phyloP scores from a whole-genome alignment of 2,888 invertebrate genomes.

The Helobdella robusta region DNA sequence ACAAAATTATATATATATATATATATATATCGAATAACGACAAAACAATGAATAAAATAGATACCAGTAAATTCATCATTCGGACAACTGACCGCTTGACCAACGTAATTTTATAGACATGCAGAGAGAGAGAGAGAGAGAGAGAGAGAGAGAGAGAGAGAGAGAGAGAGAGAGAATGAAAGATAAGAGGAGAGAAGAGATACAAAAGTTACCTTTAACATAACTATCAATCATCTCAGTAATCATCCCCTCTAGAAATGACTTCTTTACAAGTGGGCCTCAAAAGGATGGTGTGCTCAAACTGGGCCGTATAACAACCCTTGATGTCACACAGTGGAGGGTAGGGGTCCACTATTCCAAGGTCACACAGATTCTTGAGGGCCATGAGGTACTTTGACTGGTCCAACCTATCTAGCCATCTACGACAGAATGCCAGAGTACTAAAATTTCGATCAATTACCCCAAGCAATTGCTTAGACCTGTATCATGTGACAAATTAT shows the following conservation, averaged over 20 bases:
- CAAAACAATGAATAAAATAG: too few relatives aligned
- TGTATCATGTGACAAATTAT: slow-evolving; percentile 60
- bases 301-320: slow-evolving; percentile 97
- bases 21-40: too few relatives aligned
- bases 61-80: too few relatives aligned
- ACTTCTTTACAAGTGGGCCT: slow-evolving; percentile 97
- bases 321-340: slow-evolving; percentile 93
- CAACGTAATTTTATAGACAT: too few relatives aligned
- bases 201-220: too few relatives aligned
- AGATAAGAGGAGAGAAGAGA: too few relatives aligned
- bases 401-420: slow-evolving; percentile 94
- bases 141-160: too few relatives aligned
- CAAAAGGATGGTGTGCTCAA: slow-evolving; percentile 92
- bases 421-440: slow-evolving; percentile 93
- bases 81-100: too few relatives aligned
- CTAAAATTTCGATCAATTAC: slow-evolving; percentile 92
- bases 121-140: too few relatives aligned
- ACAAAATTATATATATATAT: too few relatives aligned
- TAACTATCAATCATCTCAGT: slow-evolving; percentile 57
- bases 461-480: slow-evolving; percentile 81
- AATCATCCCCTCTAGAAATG: slow-evolving; percentile 89
- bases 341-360: slow-evolving; percentile 92
- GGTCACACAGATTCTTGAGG: slow-evolving; percentile 92
- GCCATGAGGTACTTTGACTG: slow-evolving; percentile 97
- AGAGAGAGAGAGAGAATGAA: too few relatives aligned